Percentiles rank a stretch among this genome's conserved stretches.
Conservation (phyloP, 2,113 vertebrate genomes). For the Suncus etruscus region DNA sequence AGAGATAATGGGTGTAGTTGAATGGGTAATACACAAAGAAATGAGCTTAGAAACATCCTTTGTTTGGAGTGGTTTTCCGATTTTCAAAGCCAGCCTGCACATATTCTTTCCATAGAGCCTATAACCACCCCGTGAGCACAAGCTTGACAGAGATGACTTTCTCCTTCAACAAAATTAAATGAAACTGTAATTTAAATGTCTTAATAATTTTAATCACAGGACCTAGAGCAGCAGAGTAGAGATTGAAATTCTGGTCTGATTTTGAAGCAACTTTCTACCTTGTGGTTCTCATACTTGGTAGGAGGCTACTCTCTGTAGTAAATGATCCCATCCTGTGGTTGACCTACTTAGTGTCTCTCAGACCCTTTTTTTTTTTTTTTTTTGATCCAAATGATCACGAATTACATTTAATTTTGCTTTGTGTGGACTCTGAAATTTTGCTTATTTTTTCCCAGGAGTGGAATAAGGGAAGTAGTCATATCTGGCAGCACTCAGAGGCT, state of each 20-base stretch:
- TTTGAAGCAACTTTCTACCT: neutral
- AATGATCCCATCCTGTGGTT: neutral
- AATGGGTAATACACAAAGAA: conserved; percentile 67
- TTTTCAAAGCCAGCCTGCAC: conserved; percentile 40
- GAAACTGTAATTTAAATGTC: conserved; percentile 55
- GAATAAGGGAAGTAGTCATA: neutral
- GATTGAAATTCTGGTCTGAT: neutral
- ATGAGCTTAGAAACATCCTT: conserved; percentile 59
- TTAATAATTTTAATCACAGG: neutral
- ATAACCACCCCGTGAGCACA: conserved; percentile 4
- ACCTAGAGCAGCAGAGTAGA: neutral
- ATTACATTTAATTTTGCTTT: conserved; percentile 34
- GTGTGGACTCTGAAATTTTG: neutral
- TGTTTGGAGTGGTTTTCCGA: conserved; percentile 43
- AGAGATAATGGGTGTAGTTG: conserved; percentile 41
- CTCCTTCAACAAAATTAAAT: conserved; percentile 48
- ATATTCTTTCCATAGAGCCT: conserved; percentile 57
- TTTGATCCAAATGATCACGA: neutral
- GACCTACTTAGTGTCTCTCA: neutral
- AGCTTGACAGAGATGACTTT: conserved; percentile 50
- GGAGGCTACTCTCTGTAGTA: neutral
- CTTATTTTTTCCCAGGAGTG: neutral
- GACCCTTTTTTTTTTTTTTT: conserved; percentile 6
- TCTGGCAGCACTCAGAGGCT: neutral
- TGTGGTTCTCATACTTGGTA: neutral